These are phyloP conservation scores for Priapulus caudatus DNA, from an alignment of 2,888 invertebrate species.

Conservation along the genomic window DNA sequence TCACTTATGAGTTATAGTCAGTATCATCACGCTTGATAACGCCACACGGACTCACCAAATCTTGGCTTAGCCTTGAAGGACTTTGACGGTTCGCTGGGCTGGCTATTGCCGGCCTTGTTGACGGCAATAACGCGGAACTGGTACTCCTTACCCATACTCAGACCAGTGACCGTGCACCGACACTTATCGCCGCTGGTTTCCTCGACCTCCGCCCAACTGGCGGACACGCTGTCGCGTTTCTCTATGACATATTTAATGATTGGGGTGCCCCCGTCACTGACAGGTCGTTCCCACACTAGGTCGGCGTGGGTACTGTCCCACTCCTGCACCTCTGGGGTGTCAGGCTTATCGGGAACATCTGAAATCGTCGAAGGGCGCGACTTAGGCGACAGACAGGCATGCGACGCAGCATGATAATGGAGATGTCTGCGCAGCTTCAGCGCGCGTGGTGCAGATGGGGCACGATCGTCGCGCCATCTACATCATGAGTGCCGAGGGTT, in stretches of 20 bases:
- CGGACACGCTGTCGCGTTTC: conserved; percentile 36
- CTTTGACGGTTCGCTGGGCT: not conserved
- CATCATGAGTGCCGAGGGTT: too few relatives aligned
- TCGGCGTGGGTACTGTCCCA: conserved; percentile 94
- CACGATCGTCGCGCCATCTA: too few relatives aligned
- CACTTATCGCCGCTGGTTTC: not conserved
- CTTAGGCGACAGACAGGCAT: too few relatives aligned
- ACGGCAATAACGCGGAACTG: not conserved
- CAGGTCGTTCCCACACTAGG: conserved; percentile 89
- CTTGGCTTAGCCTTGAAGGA: not conserved
- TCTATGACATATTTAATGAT: conserved; percentile 44
- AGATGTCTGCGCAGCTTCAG: too few relatives aligned
- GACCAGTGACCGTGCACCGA: not conserved
- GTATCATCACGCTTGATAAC: too few relatives aligned
- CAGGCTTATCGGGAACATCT: not conserved
- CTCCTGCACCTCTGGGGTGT: conserved; percentile 50
- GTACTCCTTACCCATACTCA: not conserved
- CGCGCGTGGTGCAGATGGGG: too few relatives aligned
- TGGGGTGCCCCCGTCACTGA: conserved; percentile 80
- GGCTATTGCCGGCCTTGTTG: not conserved
- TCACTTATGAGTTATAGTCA: too few relatives aligned
- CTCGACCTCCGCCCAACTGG: conserved; percentile 29
- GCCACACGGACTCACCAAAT: conserved; percentile 3
- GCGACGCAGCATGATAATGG: too few relatives aligned
- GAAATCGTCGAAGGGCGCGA: too few relatives aligned